These are phyloP conservation scores for Ardeotis arabs DNA, from an alignment of 2,113 vertebrate genomes.

Conservation along the genomic window DNA sequence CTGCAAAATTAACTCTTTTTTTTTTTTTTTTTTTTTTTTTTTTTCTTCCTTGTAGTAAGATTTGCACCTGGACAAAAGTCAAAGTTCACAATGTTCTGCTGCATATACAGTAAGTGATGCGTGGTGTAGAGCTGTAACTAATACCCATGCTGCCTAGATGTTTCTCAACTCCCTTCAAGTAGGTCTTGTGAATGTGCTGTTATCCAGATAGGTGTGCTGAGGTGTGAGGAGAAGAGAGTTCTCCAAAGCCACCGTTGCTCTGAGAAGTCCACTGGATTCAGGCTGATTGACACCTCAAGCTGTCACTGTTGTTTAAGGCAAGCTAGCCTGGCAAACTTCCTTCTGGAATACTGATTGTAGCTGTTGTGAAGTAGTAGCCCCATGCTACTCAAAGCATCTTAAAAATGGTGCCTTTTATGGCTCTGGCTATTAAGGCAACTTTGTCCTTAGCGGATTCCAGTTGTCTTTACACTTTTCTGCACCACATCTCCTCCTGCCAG, in stretches of 20 bases:
- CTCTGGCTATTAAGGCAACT: background rate
- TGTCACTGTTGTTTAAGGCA: background rate
- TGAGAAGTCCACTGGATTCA: background rate
- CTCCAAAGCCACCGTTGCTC: background rate
- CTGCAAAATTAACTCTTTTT: background rate
- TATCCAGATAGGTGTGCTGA: background rate
- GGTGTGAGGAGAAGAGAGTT: background rate
- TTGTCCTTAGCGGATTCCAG: background rate
- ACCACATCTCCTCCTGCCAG: background rate
- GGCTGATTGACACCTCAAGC: background rate
- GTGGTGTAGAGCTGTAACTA: background rate
- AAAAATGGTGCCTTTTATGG: background rate
- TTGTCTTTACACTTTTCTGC: background rate
- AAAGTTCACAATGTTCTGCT: slow-evolving; percentile 86
- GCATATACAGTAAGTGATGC: slow-evolving; percentile 87
- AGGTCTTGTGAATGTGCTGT: background rate
- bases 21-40: background rate
- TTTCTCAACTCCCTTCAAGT: background rate
- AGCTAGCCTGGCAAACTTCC: background rate
- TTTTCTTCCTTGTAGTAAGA: slow-evolving; percentile 69
- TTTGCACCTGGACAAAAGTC: slow-evolving; percentile 79
- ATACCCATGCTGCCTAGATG: background rate
- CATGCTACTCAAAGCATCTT: background rate
- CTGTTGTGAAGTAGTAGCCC: background rate
- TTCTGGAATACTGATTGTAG: background rate